These are phyloP conservation scores for Miniopterus natalensis DNA, from an alignment of 2,113 vertebrate genomes.

Conservation along the genomic window DNA sequence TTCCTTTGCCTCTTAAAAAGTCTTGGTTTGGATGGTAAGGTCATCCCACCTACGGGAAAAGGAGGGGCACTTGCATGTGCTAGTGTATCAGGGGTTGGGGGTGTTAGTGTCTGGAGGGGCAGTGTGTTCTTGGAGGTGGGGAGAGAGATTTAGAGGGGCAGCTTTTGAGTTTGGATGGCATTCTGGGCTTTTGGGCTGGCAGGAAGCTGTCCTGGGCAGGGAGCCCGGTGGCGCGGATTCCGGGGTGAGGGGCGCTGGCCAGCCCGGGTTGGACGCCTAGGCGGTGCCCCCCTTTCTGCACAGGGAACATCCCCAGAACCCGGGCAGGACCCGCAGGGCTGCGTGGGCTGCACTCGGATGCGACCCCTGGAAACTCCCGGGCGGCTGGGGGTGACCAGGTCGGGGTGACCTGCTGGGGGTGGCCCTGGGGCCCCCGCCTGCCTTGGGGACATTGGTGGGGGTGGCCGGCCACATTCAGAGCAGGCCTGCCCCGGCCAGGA, in stretches of 20 bases:
- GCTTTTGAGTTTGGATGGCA: not conserved
- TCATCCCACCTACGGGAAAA: not conserved
- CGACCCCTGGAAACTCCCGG: not conserved
- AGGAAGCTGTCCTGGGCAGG: not conserved
- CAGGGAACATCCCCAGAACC: fast-evolving
- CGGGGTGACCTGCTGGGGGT: too few relatives aligned
- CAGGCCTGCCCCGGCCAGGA: not conserved
- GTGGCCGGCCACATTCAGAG: not conserved
- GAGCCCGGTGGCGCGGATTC: fast-evolving
- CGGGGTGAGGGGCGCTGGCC: fast-evolving
- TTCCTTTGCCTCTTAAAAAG: not conserved
- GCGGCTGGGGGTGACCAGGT: not conserved
- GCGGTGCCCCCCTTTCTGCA: not conserved
- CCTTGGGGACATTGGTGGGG: not conserved
- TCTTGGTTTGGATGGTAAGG: not conserved
- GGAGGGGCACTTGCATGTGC: not conserved
- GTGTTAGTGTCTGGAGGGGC: not conserved
- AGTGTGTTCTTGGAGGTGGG: not conserved
- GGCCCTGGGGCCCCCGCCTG: too few relatives aligned
- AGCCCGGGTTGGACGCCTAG: fast-evolving
- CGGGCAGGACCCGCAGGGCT: not conserved
- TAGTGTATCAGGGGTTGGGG: not conserved
- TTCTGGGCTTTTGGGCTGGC: not conserved
- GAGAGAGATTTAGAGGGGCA: not conserved
- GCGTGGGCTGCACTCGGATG: not conserved